A percentile compares a stretch with the other conserved stretches of the same genome.
These are phyloP conservation scores for Crambe crambe DNA, from an alignment of 37 sponge, comb jelly and placozoan species.

Conservation along the genomic window DNA sequence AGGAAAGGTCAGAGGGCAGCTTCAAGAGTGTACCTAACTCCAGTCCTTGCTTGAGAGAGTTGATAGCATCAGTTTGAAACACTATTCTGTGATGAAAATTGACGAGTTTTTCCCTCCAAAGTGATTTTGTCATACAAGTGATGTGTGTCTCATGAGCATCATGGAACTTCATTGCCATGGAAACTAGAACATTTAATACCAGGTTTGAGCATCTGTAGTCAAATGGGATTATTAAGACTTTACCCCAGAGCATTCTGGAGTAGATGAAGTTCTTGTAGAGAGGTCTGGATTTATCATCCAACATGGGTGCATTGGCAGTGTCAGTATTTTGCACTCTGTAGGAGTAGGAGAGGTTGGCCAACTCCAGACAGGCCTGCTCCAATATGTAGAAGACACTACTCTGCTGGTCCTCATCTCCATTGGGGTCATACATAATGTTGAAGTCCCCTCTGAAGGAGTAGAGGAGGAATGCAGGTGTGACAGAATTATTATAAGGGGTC, in stretches of 20 bases:
- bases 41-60: slow-evolving; percentile 8
- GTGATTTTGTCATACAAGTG: no score
- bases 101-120: background rate
- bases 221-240: no score
- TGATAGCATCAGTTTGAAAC: background rate
- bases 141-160: background rate
- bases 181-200: background rate
- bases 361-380: slow-evolving; percentile 38
- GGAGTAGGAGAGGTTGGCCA: slow-evolving; percentile 38
- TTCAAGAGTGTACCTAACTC: slow-evolving; percentile 17
- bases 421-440: slow-evolving; percentile 28
- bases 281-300: background rate
- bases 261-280: slow-evolving; percentile 31
- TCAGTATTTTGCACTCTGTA: background rate
- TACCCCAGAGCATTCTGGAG: slow-evolving; percentile 59
- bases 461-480: no score
- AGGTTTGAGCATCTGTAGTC: no score
- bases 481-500: no score
- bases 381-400: slow-evolving; percentile 43
- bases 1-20: slow-evolving; percentile 16
- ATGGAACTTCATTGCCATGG: slow-evolving; percentile 15
- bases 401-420: background rate
- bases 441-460: slow-evolving; percentile 55
- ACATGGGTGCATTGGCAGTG: background rate
- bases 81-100: background rate